Evolutionary conservation across 1,140 invertebrate genomes (phyloP), one percentile per base, ranked within the genome.

Genomic region (Halotydeus destructor): DNA sequence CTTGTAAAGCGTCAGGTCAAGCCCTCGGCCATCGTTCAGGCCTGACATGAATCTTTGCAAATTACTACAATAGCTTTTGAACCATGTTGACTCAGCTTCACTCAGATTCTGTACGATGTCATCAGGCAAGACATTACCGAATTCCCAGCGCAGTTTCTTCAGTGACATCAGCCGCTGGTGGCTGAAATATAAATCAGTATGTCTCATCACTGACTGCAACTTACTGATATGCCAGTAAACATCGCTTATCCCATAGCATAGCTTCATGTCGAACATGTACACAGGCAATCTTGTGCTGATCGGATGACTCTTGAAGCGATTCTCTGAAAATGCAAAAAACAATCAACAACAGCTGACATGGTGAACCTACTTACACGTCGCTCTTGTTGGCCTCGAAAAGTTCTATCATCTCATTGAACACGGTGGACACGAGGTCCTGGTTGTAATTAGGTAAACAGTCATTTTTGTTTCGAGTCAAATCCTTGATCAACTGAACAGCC

Each of bases 11-110:
- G 78, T 81, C 5, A 96, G 64, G 63, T 96, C 85, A 34, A 93
- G 66, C 5, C 80, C 79, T 46, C 69, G 64, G 12, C 68, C 67
- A 41, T 70, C 69, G 8, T 84, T 83, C 46, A 91, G 66, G 0
- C 74, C 70, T 53, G 72, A 70, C 88, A 94, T 94, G 55, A 89
- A 94, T 6, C 69, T 73, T 4, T 81, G 81, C 37, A 94, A 61
- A 35, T 71, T 73, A 52, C 75, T 82, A 33, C 78, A 89, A 55
- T 94, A 94, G 41, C 74, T 74, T 23, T 71, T 71, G 53, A 93
- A 85, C 76, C 83, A 94, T 40, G 76, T 65, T 50, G 69, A 64
- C 64, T 94, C 88, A 3, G 74, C 67, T 53, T 78, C 72, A 48
- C 77, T 76, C 14, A 94, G 61, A 49, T 80, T 74, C 24, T 70